A percentile compares a stretch with the other conserved stretches of the same genome.
Conservation (phyloP, 2,888 invertebrate genomes). For the Lasioglossum marginatum region DNA sequence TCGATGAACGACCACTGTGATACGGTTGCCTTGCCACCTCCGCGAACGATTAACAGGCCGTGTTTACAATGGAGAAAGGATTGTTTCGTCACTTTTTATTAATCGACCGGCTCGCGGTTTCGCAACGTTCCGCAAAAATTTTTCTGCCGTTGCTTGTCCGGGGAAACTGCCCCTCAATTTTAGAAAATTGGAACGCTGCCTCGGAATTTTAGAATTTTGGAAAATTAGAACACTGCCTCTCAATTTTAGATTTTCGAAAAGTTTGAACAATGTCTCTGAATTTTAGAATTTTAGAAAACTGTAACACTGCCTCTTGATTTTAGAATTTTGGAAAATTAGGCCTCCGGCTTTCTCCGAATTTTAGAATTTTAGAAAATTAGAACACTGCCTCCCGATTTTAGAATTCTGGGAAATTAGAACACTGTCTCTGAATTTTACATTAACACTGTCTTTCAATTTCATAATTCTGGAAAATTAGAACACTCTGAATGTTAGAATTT, state of each 20-base stretch:
- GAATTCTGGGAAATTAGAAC: not conserved
- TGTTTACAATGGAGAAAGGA: not conserved
- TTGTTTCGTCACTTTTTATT: slow-evolving; percentile 2
- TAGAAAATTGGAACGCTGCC: not conserved
- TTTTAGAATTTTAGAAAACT: not conserved
- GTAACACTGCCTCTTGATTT: not conserved
- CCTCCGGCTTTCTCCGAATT: not conserved
- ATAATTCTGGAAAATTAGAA: not conserved
- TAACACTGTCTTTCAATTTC: too few species aligned
- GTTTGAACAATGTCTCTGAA: not conserved
- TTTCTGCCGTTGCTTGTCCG: not conserved
- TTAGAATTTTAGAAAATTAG: not conserved
- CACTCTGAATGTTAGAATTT: not conserved
- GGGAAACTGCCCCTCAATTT: not conserved
- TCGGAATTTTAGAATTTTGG: not conserved
- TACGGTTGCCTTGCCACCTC: not conserved
- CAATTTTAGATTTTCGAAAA: not conserved
- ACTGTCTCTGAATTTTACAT: too few species aligned
- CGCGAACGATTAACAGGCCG: not conserved
- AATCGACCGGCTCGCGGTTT: not conserved
- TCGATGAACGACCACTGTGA: not conserved
- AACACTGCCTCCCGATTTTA: not conserved
- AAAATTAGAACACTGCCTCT: not conserved
- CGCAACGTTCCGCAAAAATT: not conserved
- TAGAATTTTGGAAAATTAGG: not conserved